Evolutionary conservation across 2,888 invertebrate genomes (phyloP), one percentile per base, ranked within the genome.

Genomic region (Lasioglossum lativentre): DNA sequence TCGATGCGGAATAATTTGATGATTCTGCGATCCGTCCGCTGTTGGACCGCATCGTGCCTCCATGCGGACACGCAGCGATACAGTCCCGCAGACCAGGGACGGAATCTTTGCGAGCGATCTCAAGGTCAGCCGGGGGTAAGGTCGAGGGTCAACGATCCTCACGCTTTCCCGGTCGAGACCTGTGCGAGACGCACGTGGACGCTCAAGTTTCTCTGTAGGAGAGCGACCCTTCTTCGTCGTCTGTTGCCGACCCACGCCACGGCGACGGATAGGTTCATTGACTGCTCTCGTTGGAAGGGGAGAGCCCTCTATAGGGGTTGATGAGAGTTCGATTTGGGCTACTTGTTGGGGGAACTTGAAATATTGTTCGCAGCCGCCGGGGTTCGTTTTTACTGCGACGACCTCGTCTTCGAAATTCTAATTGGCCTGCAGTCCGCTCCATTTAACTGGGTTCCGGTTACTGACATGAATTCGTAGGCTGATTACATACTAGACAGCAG

Each of bases 91-190:
- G 38, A n/a, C 72, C 66, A 6, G 70, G 78, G 68, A 78, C 80
- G 56, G 78, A 75, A 89, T 88, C 89, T 86, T 85, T 80, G 84
- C 52, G 45, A 77, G 23, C 83, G 81, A 89, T 89, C 89, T 89
- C 88, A 89, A 89, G 89, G 88, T 90, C 87, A 84, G 80, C 72
- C 75, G 79, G 81, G 68, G 34, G 38, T 87, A 85, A 84, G 88
- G 86, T 89, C 87, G 86, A 42, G 72, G 89, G 86, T 87, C 80
- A 82, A 86, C 82, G 87, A 84, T 86, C 87, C 78, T 40, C 66
- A n/a, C 76, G 77, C 63, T 87, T 87, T 86, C 84, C 82, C 82
- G 71, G 63, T 40, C 72, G 78, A 38, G 71, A 79, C 38, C 59
- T 66, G 45, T 45, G 73, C 38, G 70, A 77, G 76, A 84, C 77